Base-by-base conservation (phyloP, 23 tunicate species). In the Halocynthia roretzi region DNA sequence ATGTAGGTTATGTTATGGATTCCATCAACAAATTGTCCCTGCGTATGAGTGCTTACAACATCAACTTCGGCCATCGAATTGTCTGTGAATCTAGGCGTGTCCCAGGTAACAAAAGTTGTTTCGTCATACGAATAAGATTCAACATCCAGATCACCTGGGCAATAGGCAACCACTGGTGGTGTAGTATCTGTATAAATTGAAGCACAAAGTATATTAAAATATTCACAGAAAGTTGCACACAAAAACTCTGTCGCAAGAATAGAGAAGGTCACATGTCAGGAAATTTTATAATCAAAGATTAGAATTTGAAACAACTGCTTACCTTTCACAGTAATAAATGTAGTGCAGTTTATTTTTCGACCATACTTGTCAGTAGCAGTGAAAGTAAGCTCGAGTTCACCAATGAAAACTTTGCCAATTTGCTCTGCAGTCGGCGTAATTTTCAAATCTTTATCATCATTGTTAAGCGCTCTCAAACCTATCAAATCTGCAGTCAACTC, bases 111-210 rank as follows among this genome's bases (percentile, higher is more conserved):
- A 51, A 55, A 81, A 10, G 90, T 84, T 56, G 79, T 77, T n/a
- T 54, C 55, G 14, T 81, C 83, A 18, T 86, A 86, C 5, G 78
- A 62, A 60, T 77, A 90, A 7, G 90, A 70, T 70, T 85, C 90
- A 0, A 90, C 83, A 15, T 73, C 73, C 76, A 90, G 68, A 48
- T 90, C 97, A 22, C 23, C 19, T 6, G 97, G 97, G 61, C 97
- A 90, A 61, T 53, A 71, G 6, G 72, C 9, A 22, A 78, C 50
- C 51, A 14, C 56, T 17, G 97, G 97, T 40, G 90, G 86, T 7
- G 90, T 81, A 6, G n/a, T 54, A 61, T 90, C 97, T 88, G 50
- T 31, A 68, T 53, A 79, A 18, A 67, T 44, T 61, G 0, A 18
- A 53, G 31, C 10, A 19, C 7, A 8, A 18, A 9, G n/a, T 73